Evolutionary conservation across 1,140 invertebrate species (phyloP), one percentile per base, ranked within the genome.

Genomic region (Cardiocondyla obscurior): DNA sequence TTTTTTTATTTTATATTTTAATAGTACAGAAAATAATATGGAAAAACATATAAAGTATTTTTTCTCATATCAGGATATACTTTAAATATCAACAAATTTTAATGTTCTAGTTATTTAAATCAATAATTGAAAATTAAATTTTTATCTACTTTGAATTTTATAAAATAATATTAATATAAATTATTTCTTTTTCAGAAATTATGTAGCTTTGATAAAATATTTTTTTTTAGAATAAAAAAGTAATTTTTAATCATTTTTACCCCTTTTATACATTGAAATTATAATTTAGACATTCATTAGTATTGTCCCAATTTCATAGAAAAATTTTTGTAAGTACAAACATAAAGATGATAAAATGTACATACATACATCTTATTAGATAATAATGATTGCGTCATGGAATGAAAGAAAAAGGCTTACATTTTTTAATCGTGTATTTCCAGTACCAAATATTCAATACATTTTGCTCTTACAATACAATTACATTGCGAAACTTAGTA

Each of bases 391-490:
- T 57, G 14, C 14, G 53, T 30, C 14, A 51, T 1, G n/a, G 12
- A 14, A 33, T 51, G n/a, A 36, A 70, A 70, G 33, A 19, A 3
- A 30, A 28, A 39, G 42, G 36, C 5, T 69, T 30, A 85, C 77
- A 65, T 69, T 86, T 74, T 81, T 69, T 83, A 85, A 85, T 83
- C 57, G 62, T 86, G 84, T 86, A 86, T 86, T 86, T 86, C 55
- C 73, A 85, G 85, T 86, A 86, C 84, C 85, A 86, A 86, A 86
- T 86, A 85, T 86, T 55, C 64, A 72, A 85, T 86, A 86, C 79
- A 86, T 82, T 69, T 76, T 85, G 62, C 82, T 82, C 85, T 86
- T 86, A 86, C 82, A 58, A 62, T 86, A 86, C 82, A 58, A 62
- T 85, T 86, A 86, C 55, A 74, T 70, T 70, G 65, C 55, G 49